A percentile compares a stretch with the other conserved stretches of the same genome.
phyloP scores from a whole-genome alignment of 2,113 vertebrate genomes.

The Calyptomena viridis region DNA sequence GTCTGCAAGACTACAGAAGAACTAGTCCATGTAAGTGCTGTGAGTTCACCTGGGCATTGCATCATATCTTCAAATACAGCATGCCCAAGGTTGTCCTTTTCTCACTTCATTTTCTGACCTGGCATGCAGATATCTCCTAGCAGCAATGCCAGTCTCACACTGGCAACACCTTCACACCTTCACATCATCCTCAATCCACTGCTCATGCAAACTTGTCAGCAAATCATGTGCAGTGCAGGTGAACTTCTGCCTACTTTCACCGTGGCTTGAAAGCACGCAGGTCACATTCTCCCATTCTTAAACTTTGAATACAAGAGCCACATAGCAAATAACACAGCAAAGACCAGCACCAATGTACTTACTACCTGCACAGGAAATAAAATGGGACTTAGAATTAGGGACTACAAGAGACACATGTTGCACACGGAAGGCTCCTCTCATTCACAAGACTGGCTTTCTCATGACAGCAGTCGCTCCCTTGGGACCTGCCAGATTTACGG shows the following conservation, averaged over 20 bases:
- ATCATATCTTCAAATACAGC: not conserved
- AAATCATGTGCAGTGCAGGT: not conserved
- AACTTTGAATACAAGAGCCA: not conserved
- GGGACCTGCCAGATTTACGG: not conserved
- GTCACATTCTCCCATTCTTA: not conserved
- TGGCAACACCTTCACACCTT: fast-evolving
- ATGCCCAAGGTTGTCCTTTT: not conserved
- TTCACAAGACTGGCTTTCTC: not conserved
- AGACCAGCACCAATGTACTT: fast-evolving
- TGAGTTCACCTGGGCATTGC: not conserved
- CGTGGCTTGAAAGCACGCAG: not conserved
- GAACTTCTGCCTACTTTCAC: not conserved
- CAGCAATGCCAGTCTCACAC: not conserved
- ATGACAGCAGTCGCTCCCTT: not conserved
- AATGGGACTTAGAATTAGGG: not conserved
- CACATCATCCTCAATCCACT: not conserved
- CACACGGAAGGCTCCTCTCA: not conserved
- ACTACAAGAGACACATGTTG: not conserved
- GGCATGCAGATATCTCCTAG: not conserved
- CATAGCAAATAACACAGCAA: not conserved
- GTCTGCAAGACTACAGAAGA: not conserved
- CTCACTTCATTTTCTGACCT: not conserved
- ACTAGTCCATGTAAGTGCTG: not conserved
- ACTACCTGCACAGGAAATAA: not conserved
- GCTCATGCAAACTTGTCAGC: not conserved